Conservation (phyloP, 1,140 invertebrate species). For the Propsilocerus akamusi region DNA sequence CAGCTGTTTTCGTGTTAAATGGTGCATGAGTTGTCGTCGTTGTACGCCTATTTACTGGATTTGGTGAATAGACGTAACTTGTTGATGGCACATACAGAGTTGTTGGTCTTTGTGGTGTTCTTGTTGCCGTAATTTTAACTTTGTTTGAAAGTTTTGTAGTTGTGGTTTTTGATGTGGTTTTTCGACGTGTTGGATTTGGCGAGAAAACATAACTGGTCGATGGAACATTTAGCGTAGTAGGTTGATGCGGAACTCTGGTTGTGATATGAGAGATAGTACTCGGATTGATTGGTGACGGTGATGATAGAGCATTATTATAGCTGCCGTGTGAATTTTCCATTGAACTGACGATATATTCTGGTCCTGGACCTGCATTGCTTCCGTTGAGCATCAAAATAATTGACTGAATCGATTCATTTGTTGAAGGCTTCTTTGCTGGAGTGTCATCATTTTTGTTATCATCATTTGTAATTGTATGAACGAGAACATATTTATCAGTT, state of each 20-base stretch:
- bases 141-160: conserved; percentile 18
- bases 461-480: conserved; percentile 17
- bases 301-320: not conserved
- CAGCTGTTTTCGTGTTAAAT: no score
- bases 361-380: conserved; percentile 26
- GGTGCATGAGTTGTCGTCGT: conserved; percentile 6
- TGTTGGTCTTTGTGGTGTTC: conserved; percentile 8
- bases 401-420: conserved; percentile 32
- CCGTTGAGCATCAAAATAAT: conserved; percentile 48
- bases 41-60: conserved; percentile 6
- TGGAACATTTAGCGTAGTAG: conserved; percentile 12
- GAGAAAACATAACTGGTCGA: conserved; percentile 38
- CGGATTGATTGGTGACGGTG: conserved; percentile 8
- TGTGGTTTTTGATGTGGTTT: conserved; percentile 8
- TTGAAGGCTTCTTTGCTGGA: conserved; percentile 22
- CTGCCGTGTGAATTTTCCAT: not conserved
- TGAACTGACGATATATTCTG: conserved; percentile 12
- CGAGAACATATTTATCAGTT: conserved; percentile 17
- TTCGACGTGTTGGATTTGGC: conserved; percentile 22
- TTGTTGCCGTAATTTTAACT: no score
- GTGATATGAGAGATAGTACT: no score
- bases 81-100: conserved; percentile 9
- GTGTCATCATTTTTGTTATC: conserved; percentile 8
- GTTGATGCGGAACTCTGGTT: no score
- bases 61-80: conserved; percentile 15